Base-by-base conservation (phyloP, 2,113 vertebrate species). In the Pyrgilauda ruficollis region DNA sequence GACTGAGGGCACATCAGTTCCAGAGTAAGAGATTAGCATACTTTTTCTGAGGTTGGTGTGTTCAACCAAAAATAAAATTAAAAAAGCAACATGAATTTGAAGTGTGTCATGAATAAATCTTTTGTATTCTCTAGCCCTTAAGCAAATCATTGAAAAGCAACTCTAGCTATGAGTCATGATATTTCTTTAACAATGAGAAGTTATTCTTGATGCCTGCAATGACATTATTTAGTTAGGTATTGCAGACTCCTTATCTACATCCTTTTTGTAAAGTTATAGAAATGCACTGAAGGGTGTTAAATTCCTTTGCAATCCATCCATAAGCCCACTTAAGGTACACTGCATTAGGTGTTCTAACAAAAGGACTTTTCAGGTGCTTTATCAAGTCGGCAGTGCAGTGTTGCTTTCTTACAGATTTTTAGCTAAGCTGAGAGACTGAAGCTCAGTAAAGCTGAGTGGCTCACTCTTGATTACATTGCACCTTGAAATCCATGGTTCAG, bases 71-170 rank as follows among this genome's bases (percentile, higher is more conserved):
- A 95, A 86, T 37, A 86, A 93, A 90, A 92, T 41, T 31, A 81
- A 89, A 90, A 96, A 95, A 88, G 85, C 43, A 89, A 83, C 39
- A 86, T 1, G 6, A 90, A 88, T 83, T 70, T 94, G 79, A 93
- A 94, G 67, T 88, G 61, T 92, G 82, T 88, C 61, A 39, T 90
- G 85, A 77, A 84, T 81, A 55, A 47, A 63, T 78, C 83, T 90
- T 86, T 66, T 92, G 76, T 94, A 81, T 27, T 77, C 50, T 83
- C 33, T 52, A 95, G 64, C 56, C 87, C 83, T 86, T 94, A 80
- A 96, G 88, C 92, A 96, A 96, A 86, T 84, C 96, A 89, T 90
- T 90, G 83, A 96, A 93, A 93, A 94, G 85, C 61, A 95, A 66
- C 73, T 77, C 76, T 61, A 56, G 88, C 64, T 96, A 91, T 97